A percentile compares a stretch with the other conserved stretches of the same genome.
Conservation (phyloP, 2,113 vertebrate species). For the Meleagris gallopavo region DNA sequence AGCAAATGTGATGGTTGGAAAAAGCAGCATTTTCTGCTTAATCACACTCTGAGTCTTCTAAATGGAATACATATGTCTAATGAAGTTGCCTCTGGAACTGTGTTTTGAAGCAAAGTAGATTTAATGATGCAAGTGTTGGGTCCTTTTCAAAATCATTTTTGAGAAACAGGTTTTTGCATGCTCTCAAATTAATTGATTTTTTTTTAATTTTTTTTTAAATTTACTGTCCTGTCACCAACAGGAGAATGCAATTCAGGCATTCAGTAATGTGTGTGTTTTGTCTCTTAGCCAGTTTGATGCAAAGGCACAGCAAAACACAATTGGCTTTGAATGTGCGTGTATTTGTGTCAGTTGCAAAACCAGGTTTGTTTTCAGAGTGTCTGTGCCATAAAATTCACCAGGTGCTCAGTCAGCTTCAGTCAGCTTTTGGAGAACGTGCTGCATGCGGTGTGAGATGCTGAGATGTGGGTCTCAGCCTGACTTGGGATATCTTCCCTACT, state of each 20-base stretch:
- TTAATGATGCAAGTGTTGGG: neutral
- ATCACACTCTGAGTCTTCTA: neutral
- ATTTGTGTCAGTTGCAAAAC: neutral
- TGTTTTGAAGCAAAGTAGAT: neutral
- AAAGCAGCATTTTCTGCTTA: neutral
- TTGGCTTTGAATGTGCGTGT: accelerated
- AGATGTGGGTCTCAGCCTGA: neutral
- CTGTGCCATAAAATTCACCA: neutral
- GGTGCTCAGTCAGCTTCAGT: neutral
- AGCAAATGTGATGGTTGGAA: neutral
- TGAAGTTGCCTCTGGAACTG: neutral
- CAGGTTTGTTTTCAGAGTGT: neutral
- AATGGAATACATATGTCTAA: neutral
- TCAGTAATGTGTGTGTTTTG: neutral
- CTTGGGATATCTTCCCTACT: neutral
- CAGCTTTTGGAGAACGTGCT: neutral
- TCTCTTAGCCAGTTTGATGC: neutral
- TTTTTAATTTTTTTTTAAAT: neutral
- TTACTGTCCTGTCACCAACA: neutral
- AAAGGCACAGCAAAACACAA: neutral
- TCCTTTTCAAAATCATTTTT: neutral
- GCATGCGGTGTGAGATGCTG: accelerated
- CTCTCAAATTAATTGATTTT: neutral
- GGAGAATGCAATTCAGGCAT: accelerated
- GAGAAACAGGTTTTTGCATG: neutral